These are phyloP conservation scores for Dendronephthya gigantea DNA, from an alignment of 64 coral and sea anemone species.

Conservation along the genomic window DNA sequence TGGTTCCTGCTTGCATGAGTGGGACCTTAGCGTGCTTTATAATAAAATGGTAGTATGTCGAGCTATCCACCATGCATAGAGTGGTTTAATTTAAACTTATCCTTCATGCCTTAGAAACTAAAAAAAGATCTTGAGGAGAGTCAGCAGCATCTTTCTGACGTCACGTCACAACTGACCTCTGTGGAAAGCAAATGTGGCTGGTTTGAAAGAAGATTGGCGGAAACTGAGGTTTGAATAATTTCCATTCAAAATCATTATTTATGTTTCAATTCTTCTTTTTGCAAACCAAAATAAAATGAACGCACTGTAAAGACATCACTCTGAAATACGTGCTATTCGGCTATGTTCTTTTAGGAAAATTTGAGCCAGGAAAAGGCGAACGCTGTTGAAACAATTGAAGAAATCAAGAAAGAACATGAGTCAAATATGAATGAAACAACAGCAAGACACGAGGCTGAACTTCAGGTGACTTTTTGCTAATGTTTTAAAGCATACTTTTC, in stretches of 20 bases:
- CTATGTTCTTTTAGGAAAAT: conserved; percentile 41
- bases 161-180: conserved; percentile 59
- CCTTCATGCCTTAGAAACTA: conserved; percentile 52
- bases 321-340: no score
- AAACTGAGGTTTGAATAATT: conserved; percentile 69
- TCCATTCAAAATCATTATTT: no score
- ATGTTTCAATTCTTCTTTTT: no score
- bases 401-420: conserved; percentile 42
- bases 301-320: no score
- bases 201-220: conserved; percentile 76
- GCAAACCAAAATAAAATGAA: no score
- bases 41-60: no score
- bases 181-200: conserved; percentile 77
- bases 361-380: conserved; percentile 53
- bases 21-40: no score
- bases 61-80: not conserved
- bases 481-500: not conserved
- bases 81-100: not conserved
- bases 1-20: no score
- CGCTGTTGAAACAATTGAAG: conserved; percentile 40
- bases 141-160: conserved; percentile 51
- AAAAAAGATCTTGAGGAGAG: conserved; percentile 75
- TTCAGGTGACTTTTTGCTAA: not conserved
- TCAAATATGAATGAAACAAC: conserved; percentile 30
- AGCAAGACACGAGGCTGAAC: conserved; percentile 32